Evolutionary conservation across 2,113 vertebrate species (phyloP), one percentile per base, ranked within the genome.

Genomic region (Fulica atra): DNA sequence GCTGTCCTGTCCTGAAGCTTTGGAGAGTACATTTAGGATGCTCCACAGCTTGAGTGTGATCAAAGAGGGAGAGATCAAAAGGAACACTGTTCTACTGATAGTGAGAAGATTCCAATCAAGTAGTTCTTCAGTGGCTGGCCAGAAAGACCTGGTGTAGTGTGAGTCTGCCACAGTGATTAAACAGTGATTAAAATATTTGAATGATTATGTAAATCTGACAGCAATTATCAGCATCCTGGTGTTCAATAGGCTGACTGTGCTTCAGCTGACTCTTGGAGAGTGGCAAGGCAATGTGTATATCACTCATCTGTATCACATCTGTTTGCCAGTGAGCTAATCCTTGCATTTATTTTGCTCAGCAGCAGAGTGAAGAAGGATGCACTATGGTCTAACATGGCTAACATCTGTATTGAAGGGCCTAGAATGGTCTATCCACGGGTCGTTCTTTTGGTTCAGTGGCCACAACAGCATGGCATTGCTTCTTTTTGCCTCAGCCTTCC

Each of bases 121-220:
- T 20, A 63, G 5, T 11, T 60, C 24, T 21, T 73, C n/a, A 33
- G 15, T 56, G 10, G 38, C 8, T 56, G 10, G 38, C 8, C 80
- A 81, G 26, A 77, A 83, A 72, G 38, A 72, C 11, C 18, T 61
- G 2, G 38, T 53, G 24, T 50, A 56, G 31, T 44, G 8, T 50
- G 21, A 46, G 57, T 54, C 63, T 82, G 63, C 26, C 40, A 73
- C 38, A 54, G 29, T 80, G 88, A 71, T 69, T 76, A 61, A 68
- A 46, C 5, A 59, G 29, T 66, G 71, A 81, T 60, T 79, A 69
- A 85, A 93, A 69, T 76, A 82, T 50, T 56, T 92, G 15, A 93
- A 72, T 40, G 0, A 74, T 89, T 81, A 60, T 57, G 44, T 68
- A 84, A 87, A 48, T 76, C n/a, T n/a, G 24, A 29, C 28, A 78